Base-by-base conservation (phyloP, 2,113 vertebrate genomes). In the Psammodynastes pulverulentus region DNA sequence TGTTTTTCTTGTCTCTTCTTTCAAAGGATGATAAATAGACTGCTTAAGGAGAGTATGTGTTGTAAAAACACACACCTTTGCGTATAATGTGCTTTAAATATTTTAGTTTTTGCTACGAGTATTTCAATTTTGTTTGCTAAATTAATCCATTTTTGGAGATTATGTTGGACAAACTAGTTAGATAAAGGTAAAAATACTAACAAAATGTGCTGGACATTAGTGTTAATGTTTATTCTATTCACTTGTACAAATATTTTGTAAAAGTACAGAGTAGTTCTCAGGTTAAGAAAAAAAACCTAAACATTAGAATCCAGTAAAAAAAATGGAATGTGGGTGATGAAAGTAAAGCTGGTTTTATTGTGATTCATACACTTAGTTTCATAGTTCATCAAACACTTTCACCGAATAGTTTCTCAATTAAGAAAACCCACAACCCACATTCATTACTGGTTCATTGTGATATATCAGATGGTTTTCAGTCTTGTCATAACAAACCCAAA, bases 21-120 rank as follows among this genome's bases (percentile, higher is more conserved):
- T 97, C 96, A 98, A 98, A 97, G 98, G 98, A 98, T 98, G 97
- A 98, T 98, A 98, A 98, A 98, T 98, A 98, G 97, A 97, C 97
- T 97, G 94, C 96, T 97, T 96, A 96, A 97, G 96, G 96, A 97
- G 96, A 97, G 89, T 96, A 95, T 95, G 95, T 95, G 96, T 96
- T 98, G 92, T 98, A 97, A 98, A 98, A 98, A 97, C 97, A 97
- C 95, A 97, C 94, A 97, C 97, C 96, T 97, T 97, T 98, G 97
- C 97, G 96, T 96, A 95, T 92, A 96, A 94, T 96, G 96, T 97
- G 95, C 97, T 93, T 97, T 95, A 97, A 97, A 98, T 97, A 97
- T 97, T 97, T 98, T 94, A 93, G 96, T 95, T 96, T 96, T 95
- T 96, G 95, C 96, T 97, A 95, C 95, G 8, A 86, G 79, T 93